Base-by-base conservation (phyloP, 2,888 invertebrate species). In the Rhagonycha lutea region DNA sequence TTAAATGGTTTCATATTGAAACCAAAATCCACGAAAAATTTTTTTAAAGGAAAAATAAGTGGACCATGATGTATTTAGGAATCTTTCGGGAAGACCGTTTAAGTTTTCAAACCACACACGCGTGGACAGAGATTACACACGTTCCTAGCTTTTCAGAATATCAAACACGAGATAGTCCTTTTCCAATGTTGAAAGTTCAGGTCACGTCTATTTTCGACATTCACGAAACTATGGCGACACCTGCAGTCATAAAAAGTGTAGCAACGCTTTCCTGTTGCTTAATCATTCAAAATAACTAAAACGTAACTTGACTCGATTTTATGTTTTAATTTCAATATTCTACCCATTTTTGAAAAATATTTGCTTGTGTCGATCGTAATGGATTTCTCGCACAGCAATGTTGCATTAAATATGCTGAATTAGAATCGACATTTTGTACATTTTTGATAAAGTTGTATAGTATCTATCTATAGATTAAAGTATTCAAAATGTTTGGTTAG, bases 131-230 rank as follows among this genome's bases (percentile, higher is more conserved):
- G 77, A 77, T 77, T 77, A 77, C 77, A 77, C 77, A 74, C 77
- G 74, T 77, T 77, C 77, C 68, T 65, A 69, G 77, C 77, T 74
- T 77, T 74, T 63, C 77, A 75, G 75, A 77, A 77, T 77, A 77
- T 77, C 72, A 77, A 77, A 72, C 70, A 74, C 69, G 65, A 72
- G 68, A 68, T 76, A 76, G 73, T 76, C 73, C 73, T 73, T 76
- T 47, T 47, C 72, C 72, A 74, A 61, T 71, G 74, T 72, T 74
- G 70, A 74, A 77, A 73, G 77, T 77, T 77, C 77, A 77, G 77
- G 77, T 77, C 77, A 77, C 77, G 77, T 77, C 61, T 74, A 77
- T 77, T 78, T 78, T 78, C 73, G 75, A 75, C 78, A 73, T 75
- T 75, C 69, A 72, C 73, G 73, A 75, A 73, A 78, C 73, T 73